phyloP scores from a whole-genome alignment of 2,113 vertebrate species.

The Sialia sialis region DNA sequence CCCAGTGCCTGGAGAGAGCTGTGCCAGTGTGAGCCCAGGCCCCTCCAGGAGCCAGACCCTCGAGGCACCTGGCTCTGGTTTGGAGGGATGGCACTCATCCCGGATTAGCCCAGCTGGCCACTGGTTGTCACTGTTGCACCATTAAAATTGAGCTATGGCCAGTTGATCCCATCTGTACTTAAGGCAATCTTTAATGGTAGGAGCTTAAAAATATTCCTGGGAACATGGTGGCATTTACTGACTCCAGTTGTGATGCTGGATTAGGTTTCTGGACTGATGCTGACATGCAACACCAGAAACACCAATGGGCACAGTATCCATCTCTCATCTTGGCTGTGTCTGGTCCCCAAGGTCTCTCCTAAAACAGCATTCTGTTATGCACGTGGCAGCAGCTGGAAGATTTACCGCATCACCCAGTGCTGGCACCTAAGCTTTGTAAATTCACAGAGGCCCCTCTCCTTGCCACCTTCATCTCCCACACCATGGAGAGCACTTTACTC shows the following conservation, averaged over 20 bases:
- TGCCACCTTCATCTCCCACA: neutral
- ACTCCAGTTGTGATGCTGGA: rapidly evolving
- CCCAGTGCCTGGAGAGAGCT: neutral
- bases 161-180: neutral
- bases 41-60: neutral
- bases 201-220: neutral
- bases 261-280: neutral
- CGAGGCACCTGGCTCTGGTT: neutral
- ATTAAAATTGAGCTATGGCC: neutral
- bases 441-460: neutral
- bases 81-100: neutral
- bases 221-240: neutral
- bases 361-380: rapidly evolving
- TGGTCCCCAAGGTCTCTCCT: neutral
- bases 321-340: neutral
- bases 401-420: neutral
- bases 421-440: neutral
- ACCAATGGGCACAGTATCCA: rapidly evolving
- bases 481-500: neutral
- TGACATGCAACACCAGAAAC: neutral
- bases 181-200: neutral
- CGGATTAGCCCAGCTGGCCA: neutral
- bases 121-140: conserved; percentile 50
- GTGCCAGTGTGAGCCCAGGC: neutral
- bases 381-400: rapidly evolving